Conservation (phyloP, 2,797 vertebrate genomes). For the Euphonia xanthogaster region DNA sequence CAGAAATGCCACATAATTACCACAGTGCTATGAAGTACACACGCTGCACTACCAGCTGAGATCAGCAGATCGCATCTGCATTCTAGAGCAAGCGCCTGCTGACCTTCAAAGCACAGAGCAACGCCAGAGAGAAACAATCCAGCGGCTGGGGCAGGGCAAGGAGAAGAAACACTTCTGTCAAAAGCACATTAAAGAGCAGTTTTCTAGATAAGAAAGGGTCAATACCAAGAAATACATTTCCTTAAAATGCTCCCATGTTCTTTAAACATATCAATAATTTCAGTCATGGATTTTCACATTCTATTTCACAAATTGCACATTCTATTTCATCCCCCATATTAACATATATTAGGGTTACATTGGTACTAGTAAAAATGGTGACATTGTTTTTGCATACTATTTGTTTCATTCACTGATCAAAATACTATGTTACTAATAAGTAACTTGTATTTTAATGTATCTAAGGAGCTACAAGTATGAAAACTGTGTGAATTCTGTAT, state of each 20-base stretch:
- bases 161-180: neutral
- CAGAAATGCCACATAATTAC: neutral
- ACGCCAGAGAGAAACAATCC: fast-evolving
- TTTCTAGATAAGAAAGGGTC: neutral
- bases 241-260: neutral
- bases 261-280: neutral
- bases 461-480: neutral
- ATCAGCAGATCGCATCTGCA: neutral
- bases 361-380: neutral
- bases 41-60: neutral
- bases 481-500: neutral
- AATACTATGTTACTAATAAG: neutral
- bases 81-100: neutral
- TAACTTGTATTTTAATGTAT: neutral
- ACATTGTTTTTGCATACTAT: neutral
- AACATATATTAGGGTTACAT: neutral
- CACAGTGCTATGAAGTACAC: neutral
- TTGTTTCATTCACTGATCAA: neutral
- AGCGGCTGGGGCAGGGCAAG: neutral
- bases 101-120: neutral
- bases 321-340: neutral
- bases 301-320: neutral
- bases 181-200: neutral
- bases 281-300: neutral
- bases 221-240: neutral